Percentiles rank a stretch among this genome's conserved stretches.
Conservation (phyloP, 2,113 vertebrate species). For the Notothenia coriiceps region DNA sequence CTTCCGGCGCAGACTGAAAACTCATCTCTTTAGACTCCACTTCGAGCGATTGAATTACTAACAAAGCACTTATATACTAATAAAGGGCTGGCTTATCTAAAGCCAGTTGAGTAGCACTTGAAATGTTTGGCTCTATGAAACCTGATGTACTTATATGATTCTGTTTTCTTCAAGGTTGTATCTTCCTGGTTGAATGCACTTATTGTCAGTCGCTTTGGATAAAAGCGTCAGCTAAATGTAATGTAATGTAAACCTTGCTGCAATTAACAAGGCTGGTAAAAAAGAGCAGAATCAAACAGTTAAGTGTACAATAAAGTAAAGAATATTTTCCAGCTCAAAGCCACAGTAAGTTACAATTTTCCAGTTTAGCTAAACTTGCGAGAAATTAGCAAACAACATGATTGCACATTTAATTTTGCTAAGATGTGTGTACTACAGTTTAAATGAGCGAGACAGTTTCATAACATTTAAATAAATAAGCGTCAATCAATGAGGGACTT, state of each 20-base stretch:
- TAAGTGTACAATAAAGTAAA: not conserved
- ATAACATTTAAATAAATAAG: conserved; percentile 17
- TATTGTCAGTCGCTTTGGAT: too few species aligned
- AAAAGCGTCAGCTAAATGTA: too few species aligned
- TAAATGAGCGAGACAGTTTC: not conserved
- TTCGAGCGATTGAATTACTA: too few species aligned
- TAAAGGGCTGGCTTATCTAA: too few species aligned
- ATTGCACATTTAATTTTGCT: not conserved
- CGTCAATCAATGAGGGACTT: conserved; percentile 22
- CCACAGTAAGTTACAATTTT: not conserved
- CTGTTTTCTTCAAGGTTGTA: too few species aligned
- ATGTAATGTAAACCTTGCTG: not conserved
- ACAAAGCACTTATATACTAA: too few species aligned
- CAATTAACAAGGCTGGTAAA: not conserved
- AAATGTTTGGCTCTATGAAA: too few species aligned
- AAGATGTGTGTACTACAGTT: not conserved
- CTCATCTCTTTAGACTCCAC: too few species aligned
- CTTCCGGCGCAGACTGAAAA: too few species aligned
- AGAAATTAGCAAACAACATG: not conserved
- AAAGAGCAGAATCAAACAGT: not conserved
- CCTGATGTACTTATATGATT: too few species aligned
- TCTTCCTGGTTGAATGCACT: too few species aligned
- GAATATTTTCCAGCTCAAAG: not conserved
- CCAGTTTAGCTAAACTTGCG: not conserved
- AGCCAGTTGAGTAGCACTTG: too few species aligned